phyloP scores from a whole-genome alignment of 2,888 invertebrate genomes.

The Drosophila suboccidentalis region DNA sequence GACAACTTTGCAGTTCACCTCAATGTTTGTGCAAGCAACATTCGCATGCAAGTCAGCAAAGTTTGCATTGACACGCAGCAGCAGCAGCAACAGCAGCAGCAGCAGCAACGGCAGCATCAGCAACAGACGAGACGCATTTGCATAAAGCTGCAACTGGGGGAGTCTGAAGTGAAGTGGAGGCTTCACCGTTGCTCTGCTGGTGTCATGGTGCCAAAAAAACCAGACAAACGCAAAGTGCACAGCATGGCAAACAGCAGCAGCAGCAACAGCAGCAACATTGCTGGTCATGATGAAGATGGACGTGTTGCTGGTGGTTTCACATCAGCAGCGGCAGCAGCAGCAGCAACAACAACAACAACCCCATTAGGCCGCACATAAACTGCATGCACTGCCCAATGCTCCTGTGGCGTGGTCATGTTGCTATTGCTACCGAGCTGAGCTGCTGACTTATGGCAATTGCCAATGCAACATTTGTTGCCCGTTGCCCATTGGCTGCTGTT shows the following conservation, averaged over 20 bases:
- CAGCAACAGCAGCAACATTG: conserved; percentile 50
- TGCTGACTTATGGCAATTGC: conserved; percentile 80
- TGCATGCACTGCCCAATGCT: conserved; percentile 71
- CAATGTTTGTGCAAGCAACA: conserved; percentile 83
- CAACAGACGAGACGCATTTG: conserved; percentile 77
- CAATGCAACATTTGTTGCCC: conserved; percentile 81
- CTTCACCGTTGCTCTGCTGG: conserved; percentile 70
- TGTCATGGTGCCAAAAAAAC: conserved; percentile 77
- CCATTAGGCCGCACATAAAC: conserved; percentile 79
- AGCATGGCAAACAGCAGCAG: conserved; percentile 69
- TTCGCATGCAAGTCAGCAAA: conserved; percentile 84
- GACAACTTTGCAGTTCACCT: conserved; percentile 81
- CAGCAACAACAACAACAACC: conserved; percentile 63
- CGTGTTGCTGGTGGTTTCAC: conserved; percentile 82
- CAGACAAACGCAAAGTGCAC: conserved; percentile 78
- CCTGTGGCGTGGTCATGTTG: conserved; percentile 79
- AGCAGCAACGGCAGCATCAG: conserved; percentile 35
- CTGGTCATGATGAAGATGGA: conserved; percentile 81
- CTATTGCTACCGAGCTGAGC: conserved; percentile 71
- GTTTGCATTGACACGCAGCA: conserved; percentile 84
- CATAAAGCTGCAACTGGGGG: conserved; percentile 81
- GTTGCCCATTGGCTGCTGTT: conserved; percentile 50
- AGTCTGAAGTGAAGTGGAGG: conserved; percentile 30
- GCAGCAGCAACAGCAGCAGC: conserved; percentile 58
- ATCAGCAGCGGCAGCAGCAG: conserved; percentile 52